Evolutionary conservation across 1,140 invertebrate genomes (phyloP), one percentile per base, ranked within the genome.

Genomic region (Drosophila repleta): DNA sequence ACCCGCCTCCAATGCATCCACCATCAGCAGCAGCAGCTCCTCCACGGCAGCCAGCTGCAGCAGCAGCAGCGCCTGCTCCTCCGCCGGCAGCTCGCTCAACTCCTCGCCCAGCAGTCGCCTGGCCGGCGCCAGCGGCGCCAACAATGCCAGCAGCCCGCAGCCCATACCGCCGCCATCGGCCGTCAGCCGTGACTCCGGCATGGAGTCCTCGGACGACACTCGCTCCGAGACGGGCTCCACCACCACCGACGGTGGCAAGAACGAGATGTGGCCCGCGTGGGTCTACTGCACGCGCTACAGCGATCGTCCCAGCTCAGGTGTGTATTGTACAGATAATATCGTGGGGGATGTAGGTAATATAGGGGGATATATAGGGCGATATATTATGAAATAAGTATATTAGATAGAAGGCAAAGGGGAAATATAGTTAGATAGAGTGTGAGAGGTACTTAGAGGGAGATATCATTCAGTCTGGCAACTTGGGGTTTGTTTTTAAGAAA

Each of bases 231-330:
- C 89, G 15, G 89, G 91, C n/a, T 91, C 90, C 39, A 92, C 91
- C 1, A 92, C 91, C 49, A 90, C 90, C 8, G 90, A 91, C 7
- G 83, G 83, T 15, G 88, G 83, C 74, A 91, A 91, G 57, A 90
- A 92, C 52, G 89, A 91, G 71, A 87, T 96, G 66, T 96, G 97
- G 96, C 98, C 98, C 0, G 98, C 98, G 0, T 99, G 98, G 98
- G 97, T 99, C 3, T 99, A 98, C 92, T 99, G 98, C 92, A 99
- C 98, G 0, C 94, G 98, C 92, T 99, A 99, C 92, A 98, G 97
- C 61, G 98, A 99, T 93, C 93, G 98, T 90, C 98, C 98, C 5
- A 98, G 97, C 76, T 97, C 97, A 93, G 98, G 98, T 99, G 93
- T 94, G 95, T 93, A 43, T 8, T 15, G 1, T 17, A n/a, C n/a